Conservation (phyloP, 2,113 vertebrate species). For the Accipiter virgatus region DNA sequence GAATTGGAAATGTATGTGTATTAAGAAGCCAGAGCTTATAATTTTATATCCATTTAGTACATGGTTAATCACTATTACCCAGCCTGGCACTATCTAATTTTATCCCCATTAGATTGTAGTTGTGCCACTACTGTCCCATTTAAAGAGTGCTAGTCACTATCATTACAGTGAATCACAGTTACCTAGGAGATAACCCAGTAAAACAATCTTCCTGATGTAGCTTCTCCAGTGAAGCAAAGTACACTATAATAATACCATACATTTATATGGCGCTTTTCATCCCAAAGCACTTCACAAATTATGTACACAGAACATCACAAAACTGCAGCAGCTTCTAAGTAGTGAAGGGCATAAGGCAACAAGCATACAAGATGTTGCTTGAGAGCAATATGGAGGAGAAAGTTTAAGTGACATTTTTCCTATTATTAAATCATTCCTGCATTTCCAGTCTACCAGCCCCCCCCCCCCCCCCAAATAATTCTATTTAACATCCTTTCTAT, state of each 20-base stretch:
- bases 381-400: neutral
- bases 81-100: neutral
- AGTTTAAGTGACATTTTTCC: neutral
- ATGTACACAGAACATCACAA: neutral
- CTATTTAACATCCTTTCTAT: neutral
- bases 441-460: no score
- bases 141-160: conserved; percentile 11
- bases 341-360: neutral
- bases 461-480: neutral
- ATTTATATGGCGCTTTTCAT: neutral
- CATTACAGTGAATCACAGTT: conserved; percentile 9
- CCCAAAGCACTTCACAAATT: conserved; percentile 2
- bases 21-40: neutral
- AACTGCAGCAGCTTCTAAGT: neutral
- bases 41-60: neutral
- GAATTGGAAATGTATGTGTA: neutral
- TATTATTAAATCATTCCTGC: neutral
- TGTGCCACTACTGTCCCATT: conserved; percentile 12
- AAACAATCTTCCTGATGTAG: neutral
- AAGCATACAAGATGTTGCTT: neutral
- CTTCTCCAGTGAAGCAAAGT: neutral
- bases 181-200: conserved; percentile 43
- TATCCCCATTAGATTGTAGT: neutral
- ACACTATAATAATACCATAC: neutral
- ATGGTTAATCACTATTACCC: neutral